Conservation (phyloP, 2,888 invertebrate genomes). For the Periphyllus acericola region DNA sequence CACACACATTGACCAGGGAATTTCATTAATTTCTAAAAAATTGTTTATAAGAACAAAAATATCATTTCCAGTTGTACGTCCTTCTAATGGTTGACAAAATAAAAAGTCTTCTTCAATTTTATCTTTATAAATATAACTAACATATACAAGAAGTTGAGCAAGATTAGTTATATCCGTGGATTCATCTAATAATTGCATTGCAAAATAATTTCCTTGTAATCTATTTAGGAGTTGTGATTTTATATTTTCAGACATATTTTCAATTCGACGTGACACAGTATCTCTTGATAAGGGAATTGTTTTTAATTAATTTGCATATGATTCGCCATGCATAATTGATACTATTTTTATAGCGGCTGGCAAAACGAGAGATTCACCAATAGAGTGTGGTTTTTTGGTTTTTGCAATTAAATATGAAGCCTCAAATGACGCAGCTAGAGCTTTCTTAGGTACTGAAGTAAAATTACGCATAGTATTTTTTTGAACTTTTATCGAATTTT, state of each 20-base stretch:
- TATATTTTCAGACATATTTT: conserved; percentile 29
- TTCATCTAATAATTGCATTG: conserved; percentile 29
- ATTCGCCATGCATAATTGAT: conserved; percentile 37
- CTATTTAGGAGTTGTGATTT: conserved; percentile 32
- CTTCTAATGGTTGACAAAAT: conserved; percentile 29
- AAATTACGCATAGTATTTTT: conserved; percentile 27
- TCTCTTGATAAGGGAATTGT: conserved; percentile 25
- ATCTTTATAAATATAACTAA: conserved; percentile 32
- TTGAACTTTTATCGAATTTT: conserved; percentile 28
- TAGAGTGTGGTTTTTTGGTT: conserved; percentile 34
- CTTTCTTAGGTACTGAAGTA: neutral
- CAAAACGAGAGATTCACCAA: conserved; percentile 27
- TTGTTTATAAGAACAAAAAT: conserved; percentile 19
- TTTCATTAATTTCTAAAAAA: conserved; percentile 32
- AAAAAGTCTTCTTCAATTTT: conserved; percentile 27
- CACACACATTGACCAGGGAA: conserved; percentile 6
- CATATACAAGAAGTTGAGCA: conserved; percentile 14
- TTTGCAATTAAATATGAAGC: conserved; percentile 11
- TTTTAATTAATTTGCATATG: conserved; percentile 32
- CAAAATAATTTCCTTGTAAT: conserved; percentile 35
- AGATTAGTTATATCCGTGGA: conserved; percentile 25
- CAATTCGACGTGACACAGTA: conserved; percentile 14
- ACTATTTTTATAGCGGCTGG: conserved; percentile 33
- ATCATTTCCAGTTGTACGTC: neutral
- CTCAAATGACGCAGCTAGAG: conserved; percentile 21